Evolutionary conservation across 2,113 vertebrate genomes (phyloP).

Genomic region (Athene cunicularia): DNA sequence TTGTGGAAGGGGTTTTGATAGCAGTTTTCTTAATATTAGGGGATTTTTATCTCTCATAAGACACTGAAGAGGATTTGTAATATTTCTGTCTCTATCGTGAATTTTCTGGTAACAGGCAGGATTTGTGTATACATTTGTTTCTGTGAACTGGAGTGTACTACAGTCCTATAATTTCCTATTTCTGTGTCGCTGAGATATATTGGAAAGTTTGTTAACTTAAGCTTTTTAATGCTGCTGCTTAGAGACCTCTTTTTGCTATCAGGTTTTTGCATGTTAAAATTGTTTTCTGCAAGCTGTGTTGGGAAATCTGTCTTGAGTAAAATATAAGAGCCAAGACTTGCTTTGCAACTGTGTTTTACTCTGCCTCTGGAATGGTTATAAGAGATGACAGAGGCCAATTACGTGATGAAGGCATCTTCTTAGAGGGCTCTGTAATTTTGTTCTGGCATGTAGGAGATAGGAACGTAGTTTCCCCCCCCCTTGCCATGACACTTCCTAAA

Average conservation of each 20-base stretch:
- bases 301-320: background rate
- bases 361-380: background rate
- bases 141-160: background rate
- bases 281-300: background rate
- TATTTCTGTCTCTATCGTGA: background rate
- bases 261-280: background rate
- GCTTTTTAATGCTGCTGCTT: background rate
- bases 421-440: background rate
- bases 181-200: background rate
- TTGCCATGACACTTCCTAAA: background rate
- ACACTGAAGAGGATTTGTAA: background rate
- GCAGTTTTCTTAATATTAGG: background rate
- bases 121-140: background rate
- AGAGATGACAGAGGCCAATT: background rate
- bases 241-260: background rate
- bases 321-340: background rate
- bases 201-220: background rate
- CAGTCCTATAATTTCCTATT: background rate
- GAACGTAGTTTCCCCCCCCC: background rate
- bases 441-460: background rate
- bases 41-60: background rate
- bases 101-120: background rate
- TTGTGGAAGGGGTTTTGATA: background rate
- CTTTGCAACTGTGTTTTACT: background rate
- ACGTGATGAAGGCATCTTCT: background rate